Base-by-base conservation (phyloP, 2,113 vertebrate species). In the Casuarius casuarius region DNA sequence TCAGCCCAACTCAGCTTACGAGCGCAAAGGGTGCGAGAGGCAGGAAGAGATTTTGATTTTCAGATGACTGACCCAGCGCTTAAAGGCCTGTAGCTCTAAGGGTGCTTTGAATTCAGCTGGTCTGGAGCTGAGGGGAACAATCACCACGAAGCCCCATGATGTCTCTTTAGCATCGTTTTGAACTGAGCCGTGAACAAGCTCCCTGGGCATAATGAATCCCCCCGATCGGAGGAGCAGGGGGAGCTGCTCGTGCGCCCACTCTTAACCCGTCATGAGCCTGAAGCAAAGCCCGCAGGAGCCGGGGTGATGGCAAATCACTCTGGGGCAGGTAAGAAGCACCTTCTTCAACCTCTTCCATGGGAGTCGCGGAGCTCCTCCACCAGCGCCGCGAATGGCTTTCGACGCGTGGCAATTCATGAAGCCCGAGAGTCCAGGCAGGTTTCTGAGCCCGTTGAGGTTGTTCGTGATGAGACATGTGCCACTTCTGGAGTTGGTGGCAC, bases 191-290 rank as follows among this genome's bases (percentile, higher is more conserved):
- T 18, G 42, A 58, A 22, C 56, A 42, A 17, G 48, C 40, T 91
- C 63, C 40, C 84, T 12, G 17, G 17, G 62, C 12, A 12, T n/a
- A 62, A 63, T 40, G 54, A 74, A 68, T 56, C 65, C 59, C 26
- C 6, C 8, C 4, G 11, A 44, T 35, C 3, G 29, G 58, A 52
- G 29, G 58, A 59, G 46, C 1, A 0, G 14, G 13, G 12, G 23
- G 40, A 63, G 35, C 31, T 58, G 81, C 68, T 93, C 31, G 21
- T 21, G 7, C 56, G n/a, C 48, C 49, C 35, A 7, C 33, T 86
- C 23, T 81, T 76, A 66, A 90, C 33, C 70, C 63, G 8, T 46
- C 2, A 3, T 9, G 42, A 44, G 31, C 33, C 49, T 66, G 72
- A 52, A 51, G 61, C 25, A 9, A 84, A n/a, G 19, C 18, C 81